phyloP scores from a whole-genome alignment of 2,113 vertebrate genomes.

The Lathamus discolor region DNA sequence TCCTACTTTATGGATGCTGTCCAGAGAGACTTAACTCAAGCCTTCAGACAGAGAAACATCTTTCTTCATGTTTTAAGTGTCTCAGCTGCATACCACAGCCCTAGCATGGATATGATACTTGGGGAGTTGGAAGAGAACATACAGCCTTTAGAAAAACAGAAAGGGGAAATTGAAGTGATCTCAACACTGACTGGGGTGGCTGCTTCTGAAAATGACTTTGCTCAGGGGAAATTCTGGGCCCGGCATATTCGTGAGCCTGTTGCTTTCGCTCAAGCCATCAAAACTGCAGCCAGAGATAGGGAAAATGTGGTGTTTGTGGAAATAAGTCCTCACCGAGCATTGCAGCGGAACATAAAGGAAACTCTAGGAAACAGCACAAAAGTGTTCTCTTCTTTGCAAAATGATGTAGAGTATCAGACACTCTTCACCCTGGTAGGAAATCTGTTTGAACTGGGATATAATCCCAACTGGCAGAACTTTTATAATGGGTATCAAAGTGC shows the following conservation, averaged over 20 bases:
- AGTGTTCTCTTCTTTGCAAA: slow-evolving; percentile 77
- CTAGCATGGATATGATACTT: slow-evolving; percentile 82
- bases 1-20: slow-evolving; percentile 67
- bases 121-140: slow-evolving; percentile 68
- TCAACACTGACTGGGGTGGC: slow-evolving; percentile 80
- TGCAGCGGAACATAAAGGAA: slow-evolving; percentile 83
- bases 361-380: slow-evolving; percentile 73
- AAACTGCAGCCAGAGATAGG: slow-evolving; percentile 35
- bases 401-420: slow-evolving; percentile 71
- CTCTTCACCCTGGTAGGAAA: slow-evolving; percentile 71
- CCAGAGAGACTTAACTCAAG: slow-evolving; percentile 63
- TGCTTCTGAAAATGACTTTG: slow-evolving; percentile 73
- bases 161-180: slow-evolving; percentile 73
- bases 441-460: slow-evolving; percentile 82
- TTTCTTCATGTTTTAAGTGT: slow-evolving; percentile 80
- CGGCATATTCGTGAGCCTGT: slow-evolving; percentile 83
- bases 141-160: slow-evolving; percentile 48
- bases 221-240: slow-evolving; percentile 81
- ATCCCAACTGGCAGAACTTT: slow-evolving; percentile 79
- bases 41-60: slow-evolving; percentile 68
- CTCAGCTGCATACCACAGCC: slow-evolving; percentile 83
- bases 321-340: slow-evolving; percentile 78
- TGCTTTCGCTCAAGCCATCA: slow-evolving; percentile 78
- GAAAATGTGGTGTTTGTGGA: slow-evolving; percentile 83
- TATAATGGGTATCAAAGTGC: slow-evolving; percentile 74